Percentiles rank a stretch among this genome's conserved stretches.
phyloP scores from a whole-genome alignment of 2,888 invertebrate genomes.

The Cryptus viduatorius region DNA sequence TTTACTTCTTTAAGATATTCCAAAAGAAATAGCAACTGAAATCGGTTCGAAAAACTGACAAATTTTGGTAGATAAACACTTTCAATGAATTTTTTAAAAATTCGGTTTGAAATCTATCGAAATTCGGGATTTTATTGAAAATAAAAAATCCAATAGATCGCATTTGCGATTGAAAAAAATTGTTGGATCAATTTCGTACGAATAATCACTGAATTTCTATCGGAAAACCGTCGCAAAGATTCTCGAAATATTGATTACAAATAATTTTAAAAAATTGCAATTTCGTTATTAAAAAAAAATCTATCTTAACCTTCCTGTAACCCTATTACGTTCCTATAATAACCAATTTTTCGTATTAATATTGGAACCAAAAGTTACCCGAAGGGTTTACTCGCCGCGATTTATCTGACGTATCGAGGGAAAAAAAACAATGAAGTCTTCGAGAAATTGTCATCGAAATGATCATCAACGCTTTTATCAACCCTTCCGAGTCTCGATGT shows the following conservation, averaged over 20 bases:
- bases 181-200: too few relatives aligned
- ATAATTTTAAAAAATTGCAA: background rate
- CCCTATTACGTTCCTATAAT: background rate
- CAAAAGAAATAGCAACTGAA: too few relatives aligned
- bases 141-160: too few relatives aligned
- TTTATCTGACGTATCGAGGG: too few relatives aligned
- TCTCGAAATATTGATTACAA: background rate
- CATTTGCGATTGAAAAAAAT: too few relatives aligned
- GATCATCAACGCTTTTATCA: conserved; percentile 47
- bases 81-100: background rate
- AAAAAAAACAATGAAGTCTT: too few relatives aligned
- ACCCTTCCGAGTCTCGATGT: conserved; percentile 24
- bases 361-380: too few relatives aligned
- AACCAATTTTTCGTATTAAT: too few relatives aligned
- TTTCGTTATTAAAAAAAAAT: background rate
- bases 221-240: background rate
- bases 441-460: conserved; percentile 11
- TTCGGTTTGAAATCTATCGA: background rate
- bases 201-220: too few relatives aligned
- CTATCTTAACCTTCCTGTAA: background rate
- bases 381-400: too few relatives aligned
- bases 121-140: background rate
- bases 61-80: too few relatives aligned
- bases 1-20: background rate
- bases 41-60: too few relatives aligned